These are phyloP conservation scores for Bathynomus jamesi DNA, from an alignment of 1,140 invertebrate genomes.

Conservation along the genomic window DNA sequence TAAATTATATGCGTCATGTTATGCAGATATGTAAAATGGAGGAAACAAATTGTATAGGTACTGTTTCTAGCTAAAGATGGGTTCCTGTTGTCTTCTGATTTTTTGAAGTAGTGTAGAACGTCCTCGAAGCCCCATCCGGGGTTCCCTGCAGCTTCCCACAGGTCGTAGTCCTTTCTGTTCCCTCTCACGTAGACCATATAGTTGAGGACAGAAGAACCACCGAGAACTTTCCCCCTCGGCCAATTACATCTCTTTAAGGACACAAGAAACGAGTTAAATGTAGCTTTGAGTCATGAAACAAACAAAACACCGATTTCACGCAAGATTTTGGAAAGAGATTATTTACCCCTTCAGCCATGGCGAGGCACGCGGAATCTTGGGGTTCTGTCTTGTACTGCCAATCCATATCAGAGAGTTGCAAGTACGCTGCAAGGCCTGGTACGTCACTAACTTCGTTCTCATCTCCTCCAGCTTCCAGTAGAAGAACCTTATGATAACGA, in stretches of 20 bases:
- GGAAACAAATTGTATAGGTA: neutral
- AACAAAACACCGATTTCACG: no score
- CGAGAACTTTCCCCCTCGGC: constrained; percentile 38
- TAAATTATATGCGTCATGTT: no score
- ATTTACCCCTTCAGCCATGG: constrained; percentile 47
- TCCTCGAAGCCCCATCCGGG: constrained; percentile 84
- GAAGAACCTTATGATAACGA: constrained; percentile 50
- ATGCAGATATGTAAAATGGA: no score
- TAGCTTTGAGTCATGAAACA: no score
- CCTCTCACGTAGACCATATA: constrained; percentile 96
- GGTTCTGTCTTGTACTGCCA: constrained; percentile 90
- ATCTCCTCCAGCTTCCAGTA: constrained; percentile 83
- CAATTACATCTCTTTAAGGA: neutral
- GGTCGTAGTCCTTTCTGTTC: constrained; percentile 85
- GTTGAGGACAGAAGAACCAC: constrained; percentile 74
- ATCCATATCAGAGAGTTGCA: constrained; percentile 77
- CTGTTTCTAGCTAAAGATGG: neutral
- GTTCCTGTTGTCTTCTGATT: constrained; percentile 37
- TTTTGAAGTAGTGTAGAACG: constrained; percentile 78
- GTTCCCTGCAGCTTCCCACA: constrained; percentile 84
- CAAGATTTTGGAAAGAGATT: no score
- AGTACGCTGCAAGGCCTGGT: constrained; percentile 72
- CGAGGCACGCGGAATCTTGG: constrained; percentile 69
- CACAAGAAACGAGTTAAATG: no score
- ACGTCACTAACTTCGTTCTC: constrained; percentile 85